These are phyloP conservation scores for Myotis myotis DNA, from an alignment of 2,797 vertebrate species.

Conservation along the genomic window DNA sequence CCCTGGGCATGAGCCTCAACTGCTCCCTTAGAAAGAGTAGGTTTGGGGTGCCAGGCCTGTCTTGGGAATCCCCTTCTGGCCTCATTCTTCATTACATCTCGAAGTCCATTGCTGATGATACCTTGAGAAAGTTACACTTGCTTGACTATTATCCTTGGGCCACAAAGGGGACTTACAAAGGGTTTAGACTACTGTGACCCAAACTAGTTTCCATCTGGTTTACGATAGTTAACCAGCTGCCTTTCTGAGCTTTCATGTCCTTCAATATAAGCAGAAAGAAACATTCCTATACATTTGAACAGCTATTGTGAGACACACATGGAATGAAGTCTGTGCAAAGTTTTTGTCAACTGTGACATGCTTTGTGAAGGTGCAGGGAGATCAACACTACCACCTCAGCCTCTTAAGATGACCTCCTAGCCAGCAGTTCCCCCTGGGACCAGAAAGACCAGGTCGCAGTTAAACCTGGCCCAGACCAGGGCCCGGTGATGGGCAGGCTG, in stretches of 20 bases:
- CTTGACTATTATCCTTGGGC: not conserved
- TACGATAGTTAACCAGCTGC: not conserved
- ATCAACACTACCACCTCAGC: not conserved
- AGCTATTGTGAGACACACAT: not conserved
- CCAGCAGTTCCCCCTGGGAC: not conserved
- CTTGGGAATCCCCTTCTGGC: not conserved
- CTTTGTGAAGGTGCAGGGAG: not conserved
- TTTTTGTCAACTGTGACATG: not conserved
- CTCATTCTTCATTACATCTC: not conserved
- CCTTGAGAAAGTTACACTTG: not conserved
- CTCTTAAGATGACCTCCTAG: not conserved
- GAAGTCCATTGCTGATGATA: not conserved
- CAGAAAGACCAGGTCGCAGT: not conserved
- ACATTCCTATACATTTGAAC: rapidly evolving
- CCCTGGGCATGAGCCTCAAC: not conserved
- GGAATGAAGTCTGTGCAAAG: not conserved
- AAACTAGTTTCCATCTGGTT: not conserved
- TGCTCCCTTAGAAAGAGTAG: not conserved
- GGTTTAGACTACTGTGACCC: not conserved
- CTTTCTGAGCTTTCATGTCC: not conserved
- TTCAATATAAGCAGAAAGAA: not conserved
- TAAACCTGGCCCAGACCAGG: not conserved
- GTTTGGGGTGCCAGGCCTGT: not conserved
- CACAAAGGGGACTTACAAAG: not conserved
- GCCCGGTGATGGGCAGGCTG: not conserved